Evolutionary conservation across 23 tunicate species (phyloP), one percentile per base, ranked within the genome.

Genomic region (Aplidium turbinatum): DNA sequence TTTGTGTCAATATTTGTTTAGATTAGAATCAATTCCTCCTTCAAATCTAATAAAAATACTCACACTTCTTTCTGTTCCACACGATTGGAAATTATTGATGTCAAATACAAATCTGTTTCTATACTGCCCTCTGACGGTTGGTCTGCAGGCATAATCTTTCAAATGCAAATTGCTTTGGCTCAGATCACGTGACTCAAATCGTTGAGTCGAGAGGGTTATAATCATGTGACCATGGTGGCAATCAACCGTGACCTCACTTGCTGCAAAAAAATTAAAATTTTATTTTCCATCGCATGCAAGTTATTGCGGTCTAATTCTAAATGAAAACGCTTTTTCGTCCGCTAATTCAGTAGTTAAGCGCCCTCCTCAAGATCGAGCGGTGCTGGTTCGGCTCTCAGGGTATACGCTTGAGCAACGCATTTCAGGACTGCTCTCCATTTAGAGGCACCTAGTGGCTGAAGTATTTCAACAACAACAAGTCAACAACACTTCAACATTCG

Each of bases 171-270:
- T 45, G 1, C 27, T 22, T 18, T 31, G 40, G 0, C 7, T 1
- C 0, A 77, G 47, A 35, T 58, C 65, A 16, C 3, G 47, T 30
- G 82, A 45, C 42, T 38, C 31, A 1, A 32, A 54, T 3, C 42
- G 29, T 30, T 33, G 29, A 27, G 28, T 46, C 1, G 70, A 64
- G 1, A 77, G 29, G 7, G 82, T 61, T 25, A 77, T 77, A 25
- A 77, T 23, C 72, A 77, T 77, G 60, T 62, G 82, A 28, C 40
- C 21, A 28, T 77, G 82, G 5, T 47, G n/a, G 60, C 82, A 77
- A 1, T 77, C 82, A 60, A 77, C 82, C 60, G 82, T 77, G 38
- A 77, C 38, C 3, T 77, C 72, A 2, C 1, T 39, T 30, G 39
- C 80, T 75, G 33, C 22, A 20, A 16, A 42, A 42, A 42, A 42